These are phyloP conservation scores for Malurus leucopterus DNA, from an alignment of 2,797 vertebrate species.

Conservation along the genomic window DNA sequence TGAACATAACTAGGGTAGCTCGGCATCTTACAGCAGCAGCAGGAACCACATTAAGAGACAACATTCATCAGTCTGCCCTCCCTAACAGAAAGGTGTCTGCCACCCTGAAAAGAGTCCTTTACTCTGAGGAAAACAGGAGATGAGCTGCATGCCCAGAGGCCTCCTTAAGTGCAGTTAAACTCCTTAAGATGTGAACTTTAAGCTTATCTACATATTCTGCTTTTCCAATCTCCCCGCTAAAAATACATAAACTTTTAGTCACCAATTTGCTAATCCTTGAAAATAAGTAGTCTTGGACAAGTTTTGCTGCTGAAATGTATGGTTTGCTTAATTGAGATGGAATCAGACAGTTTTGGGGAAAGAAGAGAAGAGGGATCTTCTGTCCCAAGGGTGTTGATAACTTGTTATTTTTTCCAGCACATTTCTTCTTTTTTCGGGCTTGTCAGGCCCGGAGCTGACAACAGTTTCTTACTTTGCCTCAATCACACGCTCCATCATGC, in stretches of 20 bases:
- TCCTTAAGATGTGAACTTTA: not conserved
- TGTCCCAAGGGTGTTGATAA: not conserved
- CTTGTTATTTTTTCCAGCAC: slow-evolving; percentile 6
- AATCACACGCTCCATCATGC: not conserved
- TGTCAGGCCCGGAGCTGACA: not conserved
- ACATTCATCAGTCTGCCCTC: not conserved
- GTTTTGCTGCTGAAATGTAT: not conserved
- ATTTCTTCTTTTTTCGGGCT: not conserved
- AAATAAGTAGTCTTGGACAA: not conserved
- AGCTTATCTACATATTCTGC: not conserved
- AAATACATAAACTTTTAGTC: not conserved
- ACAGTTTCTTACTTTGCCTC: not conserved
- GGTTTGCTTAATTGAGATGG: not conserved
- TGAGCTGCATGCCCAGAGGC: not conserved
- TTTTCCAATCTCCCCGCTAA: not conserved
- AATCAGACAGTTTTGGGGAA: not conserved
- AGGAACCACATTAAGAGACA: not conserved
- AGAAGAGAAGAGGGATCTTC: not conserved
- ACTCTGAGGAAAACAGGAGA: not conserved
- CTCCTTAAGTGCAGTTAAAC: not conserved
- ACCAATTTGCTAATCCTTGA: not conserved
- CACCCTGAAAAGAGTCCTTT: not conserved
- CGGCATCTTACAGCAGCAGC: not conserved
- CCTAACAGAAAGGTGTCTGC: not conserved
- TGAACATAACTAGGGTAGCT: not conserved